Percentiles rank a stretch among this genome's conserved stretches.
Evolutionary conservation across 2,113 vertebrate species (phyloP).

Genomic region (Psilopogon haemacephalus): DNA sequence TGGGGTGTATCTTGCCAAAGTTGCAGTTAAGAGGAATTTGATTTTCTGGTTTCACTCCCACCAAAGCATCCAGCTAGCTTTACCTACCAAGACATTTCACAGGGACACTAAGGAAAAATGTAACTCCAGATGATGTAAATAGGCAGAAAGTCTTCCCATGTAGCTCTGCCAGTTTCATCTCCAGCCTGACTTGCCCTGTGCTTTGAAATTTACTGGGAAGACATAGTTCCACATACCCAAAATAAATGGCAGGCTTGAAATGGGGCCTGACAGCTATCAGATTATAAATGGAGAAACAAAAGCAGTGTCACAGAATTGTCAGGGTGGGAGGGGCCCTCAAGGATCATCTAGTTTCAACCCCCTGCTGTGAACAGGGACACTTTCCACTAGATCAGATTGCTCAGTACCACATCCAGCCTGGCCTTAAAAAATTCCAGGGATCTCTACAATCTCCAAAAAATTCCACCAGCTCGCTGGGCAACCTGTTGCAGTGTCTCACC

Average conservation of each 20-base stretch:
- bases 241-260: neutral
- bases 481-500: no score
- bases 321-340: no score
- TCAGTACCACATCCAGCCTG: no score
- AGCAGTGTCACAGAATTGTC: no score
- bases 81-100: neutral
- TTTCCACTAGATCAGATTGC: no score
- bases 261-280: accelerated
- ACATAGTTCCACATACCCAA: neutral
- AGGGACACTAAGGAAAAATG: neutral
- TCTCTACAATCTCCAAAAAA: no score
- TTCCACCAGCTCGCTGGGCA: no score
- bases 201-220: neutral
- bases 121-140: neutral
- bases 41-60: slow-evolving; percentile 18
- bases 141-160: neutral
- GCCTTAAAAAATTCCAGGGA: no score
- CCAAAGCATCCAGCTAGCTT: slow-evolving; percentile 9
- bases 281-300: neutral
- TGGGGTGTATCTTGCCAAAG: neutral
- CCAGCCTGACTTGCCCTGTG: neutral
- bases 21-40: neutral
- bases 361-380: no score
- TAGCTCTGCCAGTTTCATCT: neutral
- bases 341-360: no score